Evolutionary conservation across 2,797 vertebrate species (phyloP).

Genomic region (Rhinophrynus dorsalis): DNA sequence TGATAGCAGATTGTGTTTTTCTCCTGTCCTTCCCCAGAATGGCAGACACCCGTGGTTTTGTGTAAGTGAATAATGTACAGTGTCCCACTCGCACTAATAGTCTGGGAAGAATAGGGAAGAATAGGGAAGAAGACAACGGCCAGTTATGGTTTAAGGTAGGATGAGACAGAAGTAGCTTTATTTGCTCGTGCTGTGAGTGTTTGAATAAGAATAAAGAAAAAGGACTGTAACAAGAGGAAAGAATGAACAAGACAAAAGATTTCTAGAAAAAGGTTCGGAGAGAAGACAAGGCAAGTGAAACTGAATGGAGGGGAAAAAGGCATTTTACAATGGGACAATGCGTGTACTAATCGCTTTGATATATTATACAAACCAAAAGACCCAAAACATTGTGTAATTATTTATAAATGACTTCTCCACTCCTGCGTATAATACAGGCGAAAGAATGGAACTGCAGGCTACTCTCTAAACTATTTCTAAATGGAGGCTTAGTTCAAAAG

Average conservation of each 20-base stretch:
- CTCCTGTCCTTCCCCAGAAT: neutral
- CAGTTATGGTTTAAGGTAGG: conserved; percentile 79
- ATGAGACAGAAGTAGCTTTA: conserved; percentile 81
- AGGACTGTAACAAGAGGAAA: conserved; percentile 94
- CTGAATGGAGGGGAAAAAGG: conserved; percentile 86
- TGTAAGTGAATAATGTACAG: neutral
- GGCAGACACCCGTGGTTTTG: neutral
- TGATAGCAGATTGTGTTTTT: neutral
- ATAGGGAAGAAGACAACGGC: conserved; percentile 29
- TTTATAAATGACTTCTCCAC: conserved; percentile 98
- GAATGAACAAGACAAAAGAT: conserved; percentile 93
- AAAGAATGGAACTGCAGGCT: conserved; percentile 96
- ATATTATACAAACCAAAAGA: conserved; percentile 99
- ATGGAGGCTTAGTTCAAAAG: conserved; percentile 84
- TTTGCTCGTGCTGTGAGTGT: conserved; percentile 92
- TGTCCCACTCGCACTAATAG: conserved; percentile 60
- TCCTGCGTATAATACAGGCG: conserved; percentile 81
- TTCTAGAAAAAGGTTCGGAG: conserved; percentile 91
- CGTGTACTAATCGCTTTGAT: conserved; percentile 99
- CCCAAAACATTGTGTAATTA: conserved; percentile 99
- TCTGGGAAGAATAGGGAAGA: conserved; percentile 76
- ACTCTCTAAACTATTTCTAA: conserved; percentile 91
- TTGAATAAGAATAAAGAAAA: conserved; percentile 95
- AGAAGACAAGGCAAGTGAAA: conserved; percentile 89
- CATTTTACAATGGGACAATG: conserved; percentile 95